These are phyloP conservation scores for Zaprionus bogoriensis DNA, from an alignment of 2,888 invertebrate species.

Conservation along the genomic window DNA sequence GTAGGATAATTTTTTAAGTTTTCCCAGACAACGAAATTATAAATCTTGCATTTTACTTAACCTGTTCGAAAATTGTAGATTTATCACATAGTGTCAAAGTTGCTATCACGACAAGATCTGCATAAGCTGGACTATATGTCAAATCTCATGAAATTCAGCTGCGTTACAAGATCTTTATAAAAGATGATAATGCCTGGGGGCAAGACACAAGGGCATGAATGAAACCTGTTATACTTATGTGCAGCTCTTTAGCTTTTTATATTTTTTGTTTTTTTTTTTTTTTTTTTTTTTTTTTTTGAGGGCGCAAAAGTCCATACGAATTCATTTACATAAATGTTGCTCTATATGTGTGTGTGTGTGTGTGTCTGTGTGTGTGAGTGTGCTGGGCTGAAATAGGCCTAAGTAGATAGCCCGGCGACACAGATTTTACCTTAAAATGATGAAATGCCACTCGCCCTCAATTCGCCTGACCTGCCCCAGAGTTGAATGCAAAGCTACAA, in stretches of 20 bases:
- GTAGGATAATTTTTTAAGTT: no score
- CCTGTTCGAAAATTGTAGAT: no score
- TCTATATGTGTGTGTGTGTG: not conserved
- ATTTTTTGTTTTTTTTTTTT: not conserved
- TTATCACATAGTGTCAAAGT: no score
- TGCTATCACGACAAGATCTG: no score
- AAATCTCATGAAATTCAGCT: not conserved
- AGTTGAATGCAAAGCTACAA: constrained; percentile 26
- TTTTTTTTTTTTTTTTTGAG: constrained; percentile 20
- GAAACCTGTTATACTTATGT: constrained; percentile 53
- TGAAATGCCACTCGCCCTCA: constrained; percentile 55
- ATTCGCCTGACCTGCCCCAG: constrained; percentile 53
- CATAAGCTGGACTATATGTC: not conserved
- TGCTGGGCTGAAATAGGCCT: constrained; percentile 41
- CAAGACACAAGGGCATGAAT: constrained; percentile 48
- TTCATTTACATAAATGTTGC: constrained; percentile 46
- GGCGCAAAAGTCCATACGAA: constrained; percentile 45
- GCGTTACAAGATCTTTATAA: constrained; percentile 8
- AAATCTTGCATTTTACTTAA: no score
- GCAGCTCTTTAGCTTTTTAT: not conserved
- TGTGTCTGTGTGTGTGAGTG: constrained; percentile 7
- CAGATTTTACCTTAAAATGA: constrained; percentile 23
- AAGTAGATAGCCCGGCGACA: constrained; percentile 33
- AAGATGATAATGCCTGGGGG: constrained; percentile 15
- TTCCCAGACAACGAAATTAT: no score